Percentiles rank a stretch among this genome's conserved stretches.
Conservation (phyloP, 2,888 invertebrate genomes). For the Rotaria magnacalcarata region DNA sequence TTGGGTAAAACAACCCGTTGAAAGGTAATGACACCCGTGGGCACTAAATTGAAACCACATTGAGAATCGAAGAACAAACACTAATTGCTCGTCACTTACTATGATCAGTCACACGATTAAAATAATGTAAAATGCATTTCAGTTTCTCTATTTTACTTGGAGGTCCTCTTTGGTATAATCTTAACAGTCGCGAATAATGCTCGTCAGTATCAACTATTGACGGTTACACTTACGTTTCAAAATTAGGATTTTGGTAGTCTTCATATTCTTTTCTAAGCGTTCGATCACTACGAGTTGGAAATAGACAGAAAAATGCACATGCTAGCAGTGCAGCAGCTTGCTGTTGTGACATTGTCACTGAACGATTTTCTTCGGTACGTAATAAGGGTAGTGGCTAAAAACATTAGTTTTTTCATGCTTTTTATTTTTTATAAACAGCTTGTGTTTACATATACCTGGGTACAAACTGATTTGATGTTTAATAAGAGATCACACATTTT, state of each 20-base stretch:
- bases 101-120: slow-evolving; percentile 72
- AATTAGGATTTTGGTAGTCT: slow-evolving; percentile 5
- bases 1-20: slow-evolving; percentile 67
- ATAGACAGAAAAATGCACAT: slow-evolving; percentile 91
- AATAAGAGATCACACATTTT: not conserved
- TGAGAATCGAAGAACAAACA: not conserved
- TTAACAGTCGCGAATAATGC: not conserved
- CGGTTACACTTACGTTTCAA: not conserved
- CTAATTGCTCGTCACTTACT: slow-evolving; percentile 49
- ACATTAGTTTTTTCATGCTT: not conserved
- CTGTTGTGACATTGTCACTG: slow-evolving; percentile 64
- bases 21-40: slow-evolving; percentile 76
- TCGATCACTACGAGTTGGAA: slow-evolving; percentile 67
- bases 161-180: not conserved
- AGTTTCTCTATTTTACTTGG: slow-evolving; percentile 69
- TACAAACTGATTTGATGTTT: not conserved
- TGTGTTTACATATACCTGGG: not conserved
- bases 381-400: slow-evolving; percentile 9
- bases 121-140: slow-evolving; percentile 83
- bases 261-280: slow-evolving; percentile 60
- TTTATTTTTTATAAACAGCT: not conserved
- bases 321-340: slow-evolving; percentile 82
- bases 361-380: slow-evolving; percentile 52
- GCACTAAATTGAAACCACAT: slow-evolving; percentile 56
- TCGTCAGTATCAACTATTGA: not conserved